Percentiles rank a stretch among this genome's conserved stretches.
Conservation (phyloP, 2,888 invertebrate species). For the Automeris io region DNA sequence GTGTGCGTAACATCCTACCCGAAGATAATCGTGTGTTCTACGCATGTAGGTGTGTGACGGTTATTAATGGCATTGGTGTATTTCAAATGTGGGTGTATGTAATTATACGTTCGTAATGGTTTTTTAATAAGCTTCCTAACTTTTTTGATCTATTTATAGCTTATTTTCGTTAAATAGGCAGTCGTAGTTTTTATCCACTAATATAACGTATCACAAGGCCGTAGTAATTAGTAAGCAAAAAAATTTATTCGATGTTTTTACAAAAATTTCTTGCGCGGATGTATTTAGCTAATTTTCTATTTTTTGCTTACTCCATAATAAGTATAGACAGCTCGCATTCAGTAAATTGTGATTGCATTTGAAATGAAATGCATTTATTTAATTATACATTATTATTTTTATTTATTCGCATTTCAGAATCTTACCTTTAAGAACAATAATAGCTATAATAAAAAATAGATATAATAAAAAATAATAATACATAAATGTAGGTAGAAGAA, state of each 20-base stretch:
- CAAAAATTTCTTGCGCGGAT: too few species aligned
- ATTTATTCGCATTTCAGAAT: too few species aligned
- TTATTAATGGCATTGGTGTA: constrained; percentile 66
- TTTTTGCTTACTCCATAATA: too few species aligned
- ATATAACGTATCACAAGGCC: constrained; percentile 7
- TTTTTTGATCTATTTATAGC: constrained; percentile 30
- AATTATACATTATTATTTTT: too few species aligned
- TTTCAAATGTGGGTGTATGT: constrained; percentile 60
- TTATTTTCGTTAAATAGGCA: constrained; percentile 18
- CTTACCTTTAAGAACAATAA: too few species aligned
- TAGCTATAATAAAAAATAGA: too few species aligned
- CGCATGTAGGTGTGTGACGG: constrained; percentile 49
- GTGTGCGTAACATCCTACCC: constrained; percentile 38
- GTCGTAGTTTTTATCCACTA: constrained; percentile 8
- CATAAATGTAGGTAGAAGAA: background rate
- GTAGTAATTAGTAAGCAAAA: background rate
- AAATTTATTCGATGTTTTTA: background rate
- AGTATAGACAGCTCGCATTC: too few species aligned
- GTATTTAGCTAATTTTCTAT: too few species aligned
- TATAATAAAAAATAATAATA: too few species aligned
- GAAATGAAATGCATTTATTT: too few species aligned
- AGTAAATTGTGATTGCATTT: too few species aligned
- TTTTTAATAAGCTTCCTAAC: constrained; percentile 64
- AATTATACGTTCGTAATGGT: constrained; percentile 69
- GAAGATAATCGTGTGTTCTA: constrained; percentile 25